Base-by-base conservation (phyloP, 2,888 invertebrate genomes). In the Agriotes lineatus region DNA sequence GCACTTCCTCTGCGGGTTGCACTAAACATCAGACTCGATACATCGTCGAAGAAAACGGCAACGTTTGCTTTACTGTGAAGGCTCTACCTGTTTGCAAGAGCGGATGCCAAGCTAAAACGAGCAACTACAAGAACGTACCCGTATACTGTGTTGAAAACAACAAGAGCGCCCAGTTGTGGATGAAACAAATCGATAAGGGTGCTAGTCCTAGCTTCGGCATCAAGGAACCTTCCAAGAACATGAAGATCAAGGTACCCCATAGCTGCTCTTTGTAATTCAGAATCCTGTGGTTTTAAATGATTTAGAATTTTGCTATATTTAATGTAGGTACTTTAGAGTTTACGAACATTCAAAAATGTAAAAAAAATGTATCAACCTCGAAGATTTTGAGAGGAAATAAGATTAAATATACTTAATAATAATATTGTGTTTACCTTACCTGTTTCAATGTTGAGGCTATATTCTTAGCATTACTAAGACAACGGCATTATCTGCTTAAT, bases 1-100 rank as follows among this genome's bases (percentile, higher is more conserved):
- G 2, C 1, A 10, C 79, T 16, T 82, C 83, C 2, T 73, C 67
- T 33, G 33, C 67, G 4, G 75, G 77, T 30, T 79, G 82, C 70
- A 77, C 80, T 39, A 75, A 71, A 63, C 75, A 86, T 72, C 87
- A 88, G 78, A 86, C 87, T 0, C 88, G 87, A 74, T 88, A 85
- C 76, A 84, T 86, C 45, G 85, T 87, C 74, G 84, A 81, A 52
- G 73, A 85, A 70, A 83, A 85, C 45, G 42, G 5, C 14, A 85
- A 85, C 25, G 86, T 89, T 66, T 92, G 92, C 82, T 91, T 92
- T 81, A 87, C 89, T 2, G 83, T 86, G 7, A 84, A 83, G 10
- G 86, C 87, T 0, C 74, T 90, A 20, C 86, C 88, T 0, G 80
- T 85, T 1, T 93, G 92, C 82, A 84, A 85, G 65, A 79, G 83